Evolutionary conservation across 23 tunicate genomes (phyloP).

Genomic region (Phallusia fumigata): DNA sequence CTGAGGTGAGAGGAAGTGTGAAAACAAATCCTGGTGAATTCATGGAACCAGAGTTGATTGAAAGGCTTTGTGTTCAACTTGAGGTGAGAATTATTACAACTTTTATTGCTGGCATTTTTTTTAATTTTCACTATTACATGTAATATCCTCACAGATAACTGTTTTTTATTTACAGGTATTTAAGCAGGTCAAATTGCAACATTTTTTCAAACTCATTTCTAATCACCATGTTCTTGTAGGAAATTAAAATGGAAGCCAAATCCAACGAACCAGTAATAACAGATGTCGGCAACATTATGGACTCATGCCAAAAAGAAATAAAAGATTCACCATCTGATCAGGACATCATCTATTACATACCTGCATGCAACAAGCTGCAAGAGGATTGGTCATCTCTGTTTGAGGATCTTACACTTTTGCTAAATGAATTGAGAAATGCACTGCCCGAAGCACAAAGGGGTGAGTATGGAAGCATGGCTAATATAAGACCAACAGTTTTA

Average conservation of each 20-base stretch:
- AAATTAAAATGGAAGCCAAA: neutral
- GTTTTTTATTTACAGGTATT: too few relatives aligned
- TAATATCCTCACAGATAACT: neutral
- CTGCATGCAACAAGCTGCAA: conserved; percentile 1
- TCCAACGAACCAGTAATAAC: conserved; percentile 48
- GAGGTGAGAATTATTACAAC: neutral
- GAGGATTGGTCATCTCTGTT: conserved; percentile 59
- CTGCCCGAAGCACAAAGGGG: conserved; percentile 34
- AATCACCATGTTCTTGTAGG: neutral
- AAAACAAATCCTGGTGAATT: neutral
- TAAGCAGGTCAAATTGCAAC: neutral
- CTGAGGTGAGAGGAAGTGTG: neutral
- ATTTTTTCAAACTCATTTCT: neutral
- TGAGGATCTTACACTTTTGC: conserved; percentile 2
- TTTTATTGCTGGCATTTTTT: too few relatives aligned
- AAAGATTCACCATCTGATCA: conserved; percentile 35
- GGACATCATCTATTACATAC: conserved; percentile 29
- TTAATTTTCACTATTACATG: neutral
- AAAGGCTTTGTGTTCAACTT: neutral
- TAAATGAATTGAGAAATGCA: neutral
- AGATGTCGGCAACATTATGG: conserved; percentile 27
- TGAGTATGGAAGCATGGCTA: neutral
- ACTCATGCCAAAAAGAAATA: conserved; percentile 7
- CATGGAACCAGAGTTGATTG: neutral
- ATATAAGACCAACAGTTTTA: neutral